A percentile compares a stretch with the other conserved stretches of the same genome.
Conservation (phyloP, 2,113 vertebrate species). For the Tetrax tetrax region DNA sequence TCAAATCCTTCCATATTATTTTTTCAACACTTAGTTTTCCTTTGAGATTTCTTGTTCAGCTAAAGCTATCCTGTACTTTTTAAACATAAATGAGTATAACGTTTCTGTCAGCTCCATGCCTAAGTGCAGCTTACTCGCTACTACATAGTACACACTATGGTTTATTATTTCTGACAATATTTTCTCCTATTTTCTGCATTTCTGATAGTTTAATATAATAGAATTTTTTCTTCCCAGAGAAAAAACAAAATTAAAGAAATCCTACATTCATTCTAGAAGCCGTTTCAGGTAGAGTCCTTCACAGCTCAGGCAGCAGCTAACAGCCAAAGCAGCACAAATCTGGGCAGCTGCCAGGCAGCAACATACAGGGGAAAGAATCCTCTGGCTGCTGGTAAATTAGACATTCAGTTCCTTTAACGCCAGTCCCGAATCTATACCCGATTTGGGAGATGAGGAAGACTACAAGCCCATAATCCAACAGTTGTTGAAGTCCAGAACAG, state of each 20-base stretch:
- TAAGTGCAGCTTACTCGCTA: background rate
- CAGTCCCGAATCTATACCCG: constrained; percentile 6
- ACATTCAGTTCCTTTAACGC: background rate
- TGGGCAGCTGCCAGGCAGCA: constrained; percentile 5
- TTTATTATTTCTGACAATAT: background rate
- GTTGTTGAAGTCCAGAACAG: background rate
- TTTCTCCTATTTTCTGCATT: background rate
- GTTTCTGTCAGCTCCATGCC: background rate
- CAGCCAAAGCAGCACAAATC: background rate
- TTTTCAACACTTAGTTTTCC: background rate
- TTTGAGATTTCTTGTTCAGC: background rate
- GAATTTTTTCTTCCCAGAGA: background rate
- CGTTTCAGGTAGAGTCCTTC: constrained; percentile 2
- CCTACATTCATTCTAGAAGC: background rate
- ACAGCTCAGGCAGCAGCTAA: background rate
- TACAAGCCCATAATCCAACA: background rate
- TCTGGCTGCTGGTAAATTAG: constrained; percentile 11
- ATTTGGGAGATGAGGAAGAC: background rate
- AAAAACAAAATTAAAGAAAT: background rate
- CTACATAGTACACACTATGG: background rate
- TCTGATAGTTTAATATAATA: background rate
- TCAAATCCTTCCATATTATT: rapidly evolving
- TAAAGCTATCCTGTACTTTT: background rate
- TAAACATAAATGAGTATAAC: background rate
- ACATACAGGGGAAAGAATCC: background rate